These are phyloP conservation scores for Lamprologus speciosus DNA, from an alignment of 2,113 vertebrate species.

Conservation along the genomic window DNA sequence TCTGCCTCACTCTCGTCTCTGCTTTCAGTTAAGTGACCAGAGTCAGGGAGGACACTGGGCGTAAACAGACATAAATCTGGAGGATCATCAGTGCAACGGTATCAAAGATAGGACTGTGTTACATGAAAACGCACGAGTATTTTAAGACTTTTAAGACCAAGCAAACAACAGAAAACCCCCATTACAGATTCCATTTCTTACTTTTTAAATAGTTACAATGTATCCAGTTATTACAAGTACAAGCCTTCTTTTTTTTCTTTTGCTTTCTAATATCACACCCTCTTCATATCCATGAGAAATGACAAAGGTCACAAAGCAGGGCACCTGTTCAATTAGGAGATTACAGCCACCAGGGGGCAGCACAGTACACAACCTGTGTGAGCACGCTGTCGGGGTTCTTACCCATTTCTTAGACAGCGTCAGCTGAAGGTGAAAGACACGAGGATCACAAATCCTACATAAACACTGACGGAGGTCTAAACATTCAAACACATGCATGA, in stretches of 20 bases:
- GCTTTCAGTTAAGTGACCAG: background rate
- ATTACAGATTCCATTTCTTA: background rate
- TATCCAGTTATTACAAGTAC: background rate
- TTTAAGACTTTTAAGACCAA: background rate
- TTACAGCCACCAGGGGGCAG: slow-evolving; percentile 19
- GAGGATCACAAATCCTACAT: background rate
- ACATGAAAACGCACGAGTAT: accelerated
- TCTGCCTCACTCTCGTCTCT: background rate
- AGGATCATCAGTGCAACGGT: background rate
- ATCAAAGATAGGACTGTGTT: background rate
- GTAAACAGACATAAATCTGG: background rate
- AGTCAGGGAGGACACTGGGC: background rate
- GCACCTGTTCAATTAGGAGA: slow-evolving; percentile 3
- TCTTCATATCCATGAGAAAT: background rate
- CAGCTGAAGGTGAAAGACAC: slow-evolving; percentile 48
- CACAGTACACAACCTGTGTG: background rate
- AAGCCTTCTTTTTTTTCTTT: background rate
- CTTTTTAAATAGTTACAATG: background rate
- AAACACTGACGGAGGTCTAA: background rate
- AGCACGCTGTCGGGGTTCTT: background rate
- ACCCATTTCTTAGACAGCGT: slow-evolving; percentile 23
- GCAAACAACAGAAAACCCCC: background rate
- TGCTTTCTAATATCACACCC: background rate
- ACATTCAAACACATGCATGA: background rate
- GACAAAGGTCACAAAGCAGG: background rate